phyloP scores from a whole-genome alignment of 2,797 vertebrate species.

The Dipus sagitta region DNA sequence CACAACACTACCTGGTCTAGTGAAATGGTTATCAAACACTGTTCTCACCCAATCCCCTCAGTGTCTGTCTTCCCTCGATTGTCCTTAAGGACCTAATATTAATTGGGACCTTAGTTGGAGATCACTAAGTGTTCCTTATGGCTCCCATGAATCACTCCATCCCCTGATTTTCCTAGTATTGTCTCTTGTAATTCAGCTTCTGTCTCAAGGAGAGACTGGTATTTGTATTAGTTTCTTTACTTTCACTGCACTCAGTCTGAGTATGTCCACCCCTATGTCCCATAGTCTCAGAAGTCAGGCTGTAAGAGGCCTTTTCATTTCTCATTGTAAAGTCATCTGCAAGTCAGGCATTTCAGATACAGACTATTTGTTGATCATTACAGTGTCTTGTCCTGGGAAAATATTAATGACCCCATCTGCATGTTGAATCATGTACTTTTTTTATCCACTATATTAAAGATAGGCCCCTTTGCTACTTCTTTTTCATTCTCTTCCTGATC shows the following conservation, averaged over 20 bases:
- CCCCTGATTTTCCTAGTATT: background rate
- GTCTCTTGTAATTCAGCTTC: background rate
- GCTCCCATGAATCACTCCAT: background rate
- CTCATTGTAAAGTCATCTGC: background rate
- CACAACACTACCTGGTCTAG: background rate
- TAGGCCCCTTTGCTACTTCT: background rate
- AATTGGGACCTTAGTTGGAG: background rate
- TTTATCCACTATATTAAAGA: background rate
- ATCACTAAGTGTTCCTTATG: no score
- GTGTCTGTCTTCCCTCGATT: background rate
- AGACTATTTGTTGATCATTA: background rate
- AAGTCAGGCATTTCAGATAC: background rate
- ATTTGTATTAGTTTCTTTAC: background rate
- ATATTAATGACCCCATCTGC: background rate
- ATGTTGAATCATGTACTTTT: background rate
- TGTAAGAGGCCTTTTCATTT: background rate
- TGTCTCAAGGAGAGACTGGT: background rate
- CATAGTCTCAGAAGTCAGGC: background rate
- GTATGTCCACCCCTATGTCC: fast-evolving
- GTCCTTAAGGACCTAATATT: background rate
- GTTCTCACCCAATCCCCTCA: background rate
- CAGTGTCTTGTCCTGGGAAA: background rate
- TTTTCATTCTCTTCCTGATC: background rate
- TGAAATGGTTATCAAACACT: background rate
- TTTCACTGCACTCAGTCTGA: background rate